Evolutionary conservation across 1,140 invertebrate genomes (phyloP).

Genomic region (Copidosoma floridanum): DNA sequence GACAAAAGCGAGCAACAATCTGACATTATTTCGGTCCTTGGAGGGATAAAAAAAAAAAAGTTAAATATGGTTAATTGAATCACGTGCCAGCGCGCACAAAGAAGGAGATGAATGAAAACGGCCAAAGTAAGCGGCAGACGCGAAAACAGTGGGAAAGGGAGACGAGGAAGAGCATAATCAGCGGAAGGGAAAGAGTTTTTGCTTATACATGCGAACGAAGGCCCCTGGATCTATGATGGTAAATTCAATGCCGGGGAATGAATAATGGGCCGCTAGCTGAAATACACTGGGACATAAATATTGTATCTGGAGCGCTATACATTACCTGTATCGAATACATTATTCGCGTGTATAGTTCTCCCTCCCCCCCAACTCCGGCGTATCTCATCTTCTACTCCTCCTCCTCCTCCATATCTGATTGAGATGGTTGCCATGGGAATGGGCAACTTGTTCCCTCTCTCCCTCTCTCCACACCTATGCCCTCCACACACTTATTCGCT

Average conservation of each 20-base stretch:
- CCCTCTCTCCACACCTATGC: neutral
- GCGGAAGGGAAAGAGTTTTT: conserved; percentile 8
- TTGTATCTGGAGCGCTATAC: conserved; percentile 56
- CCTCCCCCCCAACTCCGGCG: conserved; percentile 13
- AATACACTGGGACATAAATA: conserved; percentile 54
- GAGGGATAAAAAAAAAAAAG: neutral
- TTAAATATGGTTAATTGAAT: conserved; percentile 6
- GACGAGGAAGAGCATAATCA: neutral
- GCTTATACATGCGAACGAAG: conserved; percentile 31
- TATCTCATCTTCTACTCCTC: conserved; percentile 34
- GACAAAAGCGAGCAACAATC: no score
- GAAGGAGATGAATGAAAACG: no score
- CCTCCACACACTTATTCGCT: no score
- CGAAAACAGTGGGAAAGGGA: no score
- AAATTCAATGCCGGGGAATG: conserved; percentile 54
- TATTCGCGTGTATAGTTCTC: conserved; percentile 42
- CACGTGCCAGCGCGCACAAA: neutral
- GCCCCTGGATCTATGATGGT: conserved; percentile 48
- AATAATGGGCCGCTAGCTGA: conserved; percentile 55
- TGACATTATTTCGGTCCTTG: no score
- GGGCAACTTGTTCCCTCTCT: conserved; percentile 34
- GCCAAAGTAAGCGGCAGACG: no score
- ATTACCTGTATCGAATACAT: conserved; percentile 54
- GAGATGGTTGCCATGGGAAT: conserved; percentile 53
- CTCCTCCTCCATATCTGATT: conserved; percentile 45